Evolutionary conservation across 2,888 invertebrate species (phyloP).

Genomic region (Carcina quercana): DNA sequence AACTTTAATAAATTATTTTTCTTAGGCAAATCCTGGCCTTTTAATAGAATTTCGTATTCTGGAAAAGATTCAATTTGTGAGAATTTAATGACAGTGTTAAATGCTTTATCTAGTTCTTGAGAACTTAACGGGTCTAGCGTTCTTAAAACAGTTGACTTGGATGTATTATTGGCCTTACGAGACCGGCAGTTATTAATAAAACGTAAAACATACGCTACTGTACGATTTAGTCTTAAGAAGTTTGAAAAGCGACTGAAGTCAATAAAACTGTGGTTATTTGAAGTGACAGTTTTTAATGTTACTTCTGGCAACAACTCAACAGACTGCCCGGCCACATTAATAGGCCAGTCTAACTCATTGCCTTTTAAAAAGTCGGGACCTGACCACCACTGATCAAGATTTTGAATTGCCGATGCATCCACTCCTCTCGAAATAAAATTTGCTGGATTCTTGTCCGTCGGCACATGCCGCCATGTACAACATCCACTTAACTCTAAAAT

Average conservation of each 20-base stretch:
- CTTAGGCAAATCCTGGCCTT: slow-evolving; percentile 6
- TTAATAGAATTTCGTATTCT: slow-evolving; percentile 15
- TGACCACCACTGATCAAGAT: slow-evolving; percentile 8
- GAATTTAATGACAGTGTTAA: slow-evolving; percentile 11
- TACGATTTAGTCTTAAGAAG: slow-evolving; percentile 8
- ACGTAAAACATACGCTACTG: slow-evolving; percentile 14
- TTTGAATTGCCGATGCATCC: neutral
- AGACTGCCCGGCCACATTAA: neutral
- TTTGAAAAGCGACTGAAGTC: slow-evolving; percentile 15
- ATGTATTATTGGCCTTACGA: neutral
- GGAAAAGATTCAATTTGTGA: slow-evolving; percentile 18
- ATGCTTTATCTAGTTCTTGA: slow-evolving; percentile 9
- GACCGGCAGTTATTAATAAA: slow-evolving; percentile 13
- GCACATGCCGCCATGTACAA: slow-evolving; percentile 21
- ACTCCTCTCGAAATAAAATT: slow-evolving; percentile 12
- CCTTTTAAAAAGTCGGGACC: slow-evolving; percentile 10
- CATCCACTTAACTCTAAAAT: slow-evolving; percentile 19
- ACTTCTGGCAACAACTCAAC: slow-evolving; percentile 5
- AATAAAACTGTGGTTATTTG: slow-evolving; percentile 1
- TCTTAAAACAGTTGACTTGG: neutral
- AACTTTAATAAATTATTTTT: slow-evolving; percentile 15
- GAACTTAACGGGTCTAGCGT: neutral
- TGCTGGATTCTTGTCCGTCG: slow-evolving; percentile 14
- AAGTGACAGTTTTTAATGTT: neutral
- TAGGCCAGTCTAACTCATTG: slow-evolving; percentile 4